Percentiles rank a stretch among this genome's conserved stretches.
Evolutionary conservation across 2,797 vertebrate species (phyloP).

Genomic region (Sylvia borin): DNA sequence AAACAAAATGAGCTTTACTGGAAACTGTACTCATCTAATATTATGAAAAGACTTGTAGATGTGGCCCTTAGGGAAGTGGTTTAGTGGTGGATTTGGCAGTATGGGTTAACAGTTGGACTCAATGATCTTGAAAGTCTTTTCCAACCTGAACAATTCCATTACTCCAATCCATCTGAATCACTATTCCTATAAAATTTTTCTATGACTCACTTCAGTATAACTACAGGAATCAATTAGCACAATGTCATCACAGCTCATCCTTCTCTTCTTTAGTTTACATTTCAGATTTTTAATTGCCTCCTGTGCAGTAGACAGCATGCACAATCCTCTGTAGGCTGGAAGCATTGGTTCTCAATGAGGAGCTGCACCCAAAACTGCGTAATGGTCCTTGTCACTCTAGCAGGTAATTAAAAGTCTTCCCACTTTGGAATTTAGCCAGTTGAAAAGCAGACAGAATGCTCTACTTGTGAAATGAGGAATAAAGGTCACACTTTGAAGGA

Average conservation of each 20-base stretch:
- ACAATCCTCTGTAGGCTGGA: conserved; percentile 6
- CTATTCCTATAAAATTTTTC: not conserved
- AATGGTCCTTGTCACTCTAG: conserved; percentile 26
- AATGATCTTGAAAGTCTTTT: not conserved
- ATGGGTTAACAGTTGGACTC: not conserved
- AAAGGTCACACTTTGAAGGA: not conserved
- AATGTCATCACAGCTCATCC: not conserved
- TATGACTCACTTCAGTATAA: conserved; percentile 13
- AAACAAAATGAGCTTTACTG: conserved; percentile 36
- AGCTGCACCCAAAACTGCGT: conserved; percentile 30
- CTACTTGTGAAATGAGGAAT: not conserved
- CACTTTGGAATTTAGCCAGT: conserved; percentile 23
- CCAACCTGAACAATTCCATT: not conserved
- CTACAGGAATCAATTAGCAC: conserved; percentile 52
- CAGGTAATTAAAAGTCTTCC: conserved; percentile 58
- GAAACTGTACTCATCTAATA: not conserved
- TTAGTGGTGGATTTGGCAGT: not conserved
- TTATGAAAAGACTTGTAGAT: not conserved
- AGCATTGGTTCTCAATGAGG: not conserved
- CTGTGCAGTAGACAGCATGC: conserved; percentile 1
- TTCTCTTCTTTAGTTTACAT: not conserved
- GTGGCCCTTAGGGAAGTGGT: not conserved
- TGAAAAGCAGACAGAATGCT: not conserved
- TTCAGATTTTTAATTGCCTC: conserved; percentile 28
- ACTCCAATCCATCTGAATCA: not conserved